Percentiles rank a stretch among this genome's conserved stretches.
Evolutionary conservation across 2,113 vertebrate species (phyloP).

Genomic region (Peromyscus polionotus): DNA sequence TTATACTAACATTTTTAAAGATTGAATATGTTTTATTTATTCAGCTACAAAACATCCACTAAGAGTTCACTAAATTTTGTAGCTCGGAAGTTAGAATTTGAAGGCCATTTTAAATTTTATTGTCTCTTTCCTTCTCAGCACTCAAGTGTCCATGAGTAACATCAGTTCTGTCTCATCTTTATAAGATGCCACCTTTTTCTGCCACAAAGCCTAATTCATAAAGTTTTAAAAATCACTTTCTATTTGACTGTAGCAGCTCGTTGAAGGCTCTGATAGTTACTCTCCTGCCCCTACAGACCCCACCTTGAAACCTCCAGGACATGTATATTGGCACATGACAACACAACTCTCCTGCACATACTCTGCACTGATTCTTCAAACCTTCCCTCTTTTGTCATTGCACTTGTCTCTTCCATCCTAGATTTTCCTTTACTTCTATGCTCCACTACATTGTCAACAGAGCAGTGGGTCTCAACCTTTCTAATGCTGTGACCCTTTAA

Average conservation of each 20-base stretch:
- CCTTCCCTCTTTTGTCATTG: background rate
- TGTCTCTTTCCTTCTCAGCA: background rate
- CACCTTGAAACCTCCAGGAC: background rate
- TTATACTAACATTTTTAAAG: background rate
- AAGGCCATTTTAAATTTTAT: background rate
- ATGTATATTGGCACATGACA: background rate
- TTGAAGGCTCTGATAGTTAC: background rate
- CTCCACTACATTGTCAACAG: background rate
- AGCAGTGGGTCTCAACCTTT: background rate
- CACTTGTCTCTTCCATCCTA: background rate
- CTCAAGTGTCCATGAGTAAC: background rate
- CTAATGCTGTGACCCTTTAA: background rate
- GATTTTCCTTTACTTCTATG: background rate
- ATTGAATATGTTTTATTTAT: background rate
- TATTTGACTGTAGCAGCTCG: background rate
- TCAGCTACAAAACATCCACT: background rate
- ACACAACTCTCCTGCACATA: background rate
- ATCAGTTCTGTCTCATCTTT: background rate
- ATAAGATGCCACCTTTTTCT: background rate
- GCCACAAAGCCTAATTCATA: background rate
- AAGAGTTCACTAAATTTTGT: background rate
- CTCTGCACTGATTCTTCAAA: background rate
- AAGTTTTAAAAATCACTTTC: background rate
- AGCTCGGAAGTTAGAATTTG: background rate
- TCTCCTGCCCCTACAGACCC: background rate